Base-by-base conservation (phyloP, 2,888 invertebrate genomes). In the Pteria penguin region DNA sequence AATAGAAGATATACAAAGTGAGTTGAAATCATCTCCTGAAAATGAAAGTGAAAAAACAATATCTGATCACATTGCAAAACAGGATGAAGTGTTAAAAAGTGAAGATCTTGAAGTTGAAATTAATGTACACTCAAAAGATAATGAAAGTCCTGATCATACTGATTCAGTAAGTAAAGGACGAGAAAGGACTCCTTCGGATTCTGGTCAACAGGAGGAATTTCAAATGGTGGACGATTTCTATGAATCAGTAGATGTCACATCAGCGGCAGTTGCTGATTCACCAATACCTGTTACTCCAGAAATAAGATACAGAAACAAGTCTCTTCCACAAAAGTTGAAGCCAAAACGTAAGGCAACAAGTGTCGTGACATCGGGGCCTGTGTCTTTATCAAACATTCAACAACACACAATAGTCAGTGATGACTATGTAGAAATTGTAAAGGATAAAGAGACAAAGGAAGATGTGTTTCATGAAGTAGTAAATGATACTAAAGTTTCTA, bases 1-100 rank as follows among this genome's bases (percentile, higher is more conserved):
- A 68, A 81, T 85, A 31, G 88, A 88, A 62, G 88, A 87, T 62
- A 73, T 89, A 66, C 84, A 85, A 11, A 57, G 58, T 22, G 66
- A 69, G 22, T 62, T 65, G 31, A 14, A 8, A 14, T 45, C 45
- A 52, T 67, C 74, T 24, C 32, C 69, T 33, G 74, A 78, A 54
- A 57, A 24, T 24, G 79, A 80, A 36, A 75, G 67, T n/a, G 74
- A 76, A 57, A 77, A 79, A 66, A 79, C 74, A 69, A 73, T 75
- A 26, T 26, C 76, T 52, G 54, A 66, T 8, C 68, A 70, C 18
- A 70, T 72, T 60, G 70, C 73, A 31, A 71, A 73, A 27, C 65
- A 73, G 27, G 52, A 61, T 8, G 68, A 33, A n/a, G 60, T 45
- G 55, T 22, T 75, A 18, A n/a, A n/a, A n/a, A n/a, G n/a, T n/a